These are phyloP conservation scores for Hirtodrosophila alboralis DNA, from an alignment of 2,888 invertebrate genomes.

Conservation along the genomic window DNA sequence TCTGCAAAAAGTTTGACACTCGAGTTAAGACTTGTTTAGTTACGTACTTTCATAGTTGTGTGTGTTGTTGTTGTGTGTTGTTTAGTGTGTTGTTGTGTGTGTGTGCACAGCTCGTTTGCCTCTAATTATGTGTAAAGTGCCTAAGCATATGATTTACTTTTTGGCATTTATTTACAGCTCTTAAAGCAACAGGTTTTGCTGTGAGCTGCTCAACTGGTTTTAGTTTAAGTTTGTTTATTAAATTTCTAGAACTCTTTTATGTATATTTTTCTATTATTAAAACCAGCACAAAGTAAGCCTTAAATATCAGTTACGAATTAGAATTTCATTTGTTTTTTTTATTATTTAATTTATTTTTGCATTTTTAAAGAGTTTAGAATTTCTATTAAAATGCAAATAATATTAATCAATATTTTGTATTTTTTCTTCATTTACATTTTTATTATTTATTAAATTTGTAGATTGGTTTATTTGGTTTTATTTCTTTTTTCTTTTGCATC, in stretches of 20 bases:
- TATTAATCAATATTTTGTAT: too few relatives aligned
- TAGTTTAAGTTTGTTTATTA: conserved; percentile 8
- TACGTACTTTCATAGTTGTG: conserved; percentile 38
- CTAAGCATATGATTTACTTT: conserved; percentile 77
- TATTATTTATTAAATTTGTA: too few relatives aligned
- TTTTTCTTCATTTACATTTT: too few relatives aligned
- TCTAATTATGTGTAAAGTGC: conserved; percentile 78
- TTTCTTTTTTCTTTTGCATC: too few relatives aligned
- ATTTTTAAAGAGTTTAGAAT: too few relatives aligned
- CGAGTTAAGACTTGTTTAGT: conserved; percentile 71
- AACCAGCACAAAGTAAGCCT: too few relatives aligned
- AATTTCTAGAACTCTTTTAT: background rate
- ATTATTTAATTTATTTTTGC: background rate
- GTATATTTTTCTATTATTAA: background rate
- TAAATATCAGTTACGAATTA: background rate
- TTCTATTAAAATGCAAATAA: too few relatives aligned
- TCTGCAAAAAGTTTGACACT: conserved; percentile 79
- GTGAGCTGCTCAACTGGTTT: conserved; percentile 4
- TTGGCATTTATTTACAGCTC: conserved; percentile 40
- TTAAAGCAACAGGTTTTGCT: conserved; percentile 59
- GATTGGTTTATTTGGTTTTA: too few relatives aligned
- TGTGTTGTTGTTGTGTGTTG: conserved; percentile 9
- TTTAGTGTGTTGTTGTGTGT: conserved; percentile 19
- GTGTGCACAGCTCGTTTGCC: conserved; percentile 33
- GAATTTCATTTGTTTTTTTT: too few relatives aligned